Base-by-base conservation (phyloP, 1,140 invertebrate genomes). In the Alviniconcha marisindica region DNA sequence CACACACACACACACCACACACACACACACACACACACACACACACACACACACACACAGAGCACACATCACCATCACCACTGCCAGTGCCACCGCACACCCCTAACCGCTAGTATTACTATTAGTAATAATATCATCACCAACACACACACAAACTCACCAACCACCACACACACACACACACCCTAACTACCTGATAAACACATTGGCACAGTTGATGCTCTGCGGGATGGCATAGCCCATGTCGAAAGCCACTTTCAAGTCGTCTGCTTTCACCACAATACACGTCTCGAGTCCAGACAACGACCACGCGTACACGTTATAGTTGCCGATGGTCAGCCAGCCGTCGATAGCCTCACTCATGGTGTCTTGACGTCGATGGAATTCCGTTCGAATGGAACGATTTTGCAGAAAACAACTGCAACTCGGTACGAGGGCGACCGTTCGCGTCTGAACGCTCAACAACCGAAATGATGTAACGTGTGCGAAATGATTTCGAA, bases 201-300 rank as follows among this genome's bases (percentile, higher is more conserved):
- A 89, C 3, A 91, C 88, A 77, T 84, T 74, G n/a, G 84, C 56
- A 79, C 88, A 86, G 14, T 63, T 77, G 10, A 91, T 77, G 83
- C 87, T 90, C 51, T 86, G 80, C 63, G 84, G 76, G 48, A 85
- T 84, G 15, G 90, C 80, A 38, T 87, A 85, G 10, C 90, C 90
- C 83, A 91, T 86, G 76, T 91, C 90, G 86, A 91, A 91, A 15
- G 83, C 77, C 33, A 89, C n/a, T 3, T 74, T 60, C 33, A 89
- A 40, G 76, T 85, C 82, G 40, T 85, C 74, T 81, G 83, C 80
- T 63, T 87, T 87, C 2, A 91, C 84, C 40, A 90, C 87, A 28
- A 90, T 84, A 73, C 88, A 88, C 7, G 88, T 89, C 63, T 91
- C 90, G 15, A 90, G 31, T 18, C 90, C 90, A 4, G 90, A 89